Base-by-base conservation (phyloP, 2,113 vertebrate genomes). In the Arenaria interpres region DNA sequence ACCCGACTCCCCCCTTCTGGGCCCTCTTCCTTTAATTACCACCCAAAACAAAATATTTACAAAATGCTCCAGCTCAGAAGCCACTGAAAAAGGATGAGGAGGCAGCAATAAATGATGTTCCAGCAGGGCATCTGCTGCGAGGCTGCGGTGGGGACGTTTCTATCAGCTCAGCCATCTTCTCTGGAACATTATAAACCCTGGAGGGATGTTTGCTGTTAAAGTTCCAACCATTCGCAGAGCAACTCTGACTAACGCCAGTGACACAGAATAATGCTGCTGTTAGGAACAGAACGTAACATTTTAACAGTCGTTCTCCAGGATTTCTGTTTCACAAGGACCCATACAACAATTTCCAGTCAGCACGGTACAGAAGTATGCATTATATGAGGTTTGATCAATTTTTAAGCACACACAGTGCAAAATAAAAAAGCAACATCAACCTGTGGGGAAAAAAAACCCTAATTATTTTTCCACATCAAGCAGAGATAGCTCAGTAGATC, bases 41-140 rank as follows among this genome's bases (percentile, higher is more conserved):
- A 95, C 95, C 96, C 74, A 69, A 97, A 97, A 94, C 96, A 87
- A 96, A 97, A 93, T 90, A 97, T 95, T 97, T 97, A 79, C 93
- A 97, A 90, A 88, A 97, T 32, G 81, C 92, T 93, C 78, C 76
- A 91, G 96, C 90, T 85, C 95, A 41, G 85, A 80, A 96, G 96
- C 92, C 86, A 66, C 32, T 78, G 95, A 87, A 88, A 77, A 75
- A 93, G 96, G 95, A 74, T 60, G 85, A 97, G 75, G 96, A 94
- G 95, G 93, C 83, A 94, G 91, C 80, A 83, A 94, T 90, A 95
- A 96, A 98, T 98, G 96, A 95, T 72, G 95, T 92, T 94, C 97
- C 92, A 97, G 74, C 69, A 56, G 92, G 98, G 97, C 95, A 98
- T 98, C 98, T 98, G 98, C 98, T 96, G 90, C 87, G 89, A 97